Evolutionary conservation across 2,113 vertebrate species (phyloP), one percentile per base, ranked within the genome.

Genomic region (Cephalophus harveyi): DNA sequence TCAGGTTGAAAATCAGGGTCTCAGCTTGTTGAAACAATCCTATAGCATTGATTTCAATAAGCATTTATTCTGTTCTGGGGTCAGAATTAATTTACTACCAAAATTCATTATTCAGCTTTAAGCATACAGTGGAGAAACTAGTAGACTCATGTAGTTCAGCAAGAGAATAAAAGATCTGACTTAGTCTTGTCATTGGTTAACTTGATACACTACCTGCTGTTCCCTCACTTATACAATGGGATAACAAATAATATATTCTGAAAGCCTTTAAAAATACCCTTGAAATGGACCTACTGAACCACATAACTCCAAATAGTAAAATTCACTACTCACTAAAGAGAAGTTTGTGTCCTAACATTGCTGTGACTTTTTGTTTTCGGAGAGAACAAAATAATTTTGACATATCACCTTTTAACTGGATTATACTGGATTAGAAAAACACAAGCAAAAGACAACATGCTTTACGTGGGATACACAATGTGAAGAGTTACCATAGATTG

Each of bases 401-500:
- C 15, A 59, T 12, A 85, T 57, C 81, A 76, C 2, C 91, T 71
- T 96, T 97, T 74, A 94, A 76, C 25, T 87, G 82, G 76, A 83
- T 93, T 91, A 87, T 50, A 83, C 0, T 0, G 36, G 60, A 82
- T 94, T 67, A 97, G 88, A 97, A 93, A 97, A 97, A 98, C 84
- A 94, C 82, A 97, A 96, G 97, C 71, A 87, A 71, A 83, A 92
- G 94, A 96, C 60, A 97, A 98, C 97, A 98, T 97, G 96, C 95
- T 98, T 93, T 91, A 97, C 33, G 95, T 76, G 92, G 82, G 81
- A 93, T 96, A 98, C 81, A 98, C 92, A 97, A 98, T 94, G 96
- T 78, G 93, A 98, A 98, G 89, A 99, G 98, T 99, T 99, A 99
- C 99, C 99, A 99, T 99, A 97, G 99, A 99, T 99, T 99, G 99